Base-by-base conservation (phyloP, 2,888 invertebrate species). In the Agapostemon virescens region DNA sequence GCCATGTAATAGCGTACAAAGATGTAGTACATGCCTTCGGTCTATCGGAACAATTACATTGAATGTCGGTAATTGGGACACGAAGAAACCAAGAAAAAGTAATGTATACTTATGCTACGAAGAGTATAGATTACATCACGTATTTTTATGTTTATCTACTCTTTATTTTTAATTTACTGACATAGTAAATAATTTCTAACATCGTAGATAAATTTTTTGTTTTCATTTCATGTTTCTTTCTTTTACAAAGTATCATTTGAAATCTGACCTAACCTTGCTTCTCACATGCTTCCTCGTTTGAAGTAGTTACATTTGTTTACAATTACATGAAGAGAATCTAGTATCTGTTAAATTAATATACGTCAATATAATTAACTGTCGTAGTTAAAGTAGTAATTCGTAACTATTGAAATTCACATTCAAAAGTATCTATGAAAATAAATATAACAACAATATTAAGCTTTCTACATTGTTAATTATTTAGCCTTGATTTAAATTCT, bases 71-170 rank as follows among this genome's bases (percentile, higher is more conserved):
- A 42, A 83, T 17, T 90, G 89, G 89, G 86, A 84, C 63, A 55
- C 82, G 5, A 86, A 85, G 69, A 89, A 85, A 87, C 33, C 40
- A n/a, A 84, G 78, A 83, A 92, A 90, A 90, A 85, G 92, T 93
- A 89, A 90, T 73, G 85, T 87, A 84, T 55, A 77, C 42, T 17
- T 11, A 26, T 11, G 45, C 40, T n/a, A 66, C 23, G 23, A 67
- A 33, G 64, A 74, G 45, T 30, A 38, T 38, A 72, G 82, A 90
- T 92, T 92, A 91, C 92, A 92, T 92, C 92, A 92, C 85, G 40
- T 71, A 70, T 55, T 72, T 70, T 84, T 80, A 69, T 9, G 13
- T 66, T 38, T 61, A 79, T 69, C 45, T 40, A 20, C 45, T 36
- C 49, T 75, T 30, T 26, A 58, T 30, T 36, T 11, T 17, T 1